A percentile compares a stretch with the other conserved stretches of the same genome.
Conservation (phyloP, 2,888 invertebrate species). For the Prenolepis imparis region DNA sequence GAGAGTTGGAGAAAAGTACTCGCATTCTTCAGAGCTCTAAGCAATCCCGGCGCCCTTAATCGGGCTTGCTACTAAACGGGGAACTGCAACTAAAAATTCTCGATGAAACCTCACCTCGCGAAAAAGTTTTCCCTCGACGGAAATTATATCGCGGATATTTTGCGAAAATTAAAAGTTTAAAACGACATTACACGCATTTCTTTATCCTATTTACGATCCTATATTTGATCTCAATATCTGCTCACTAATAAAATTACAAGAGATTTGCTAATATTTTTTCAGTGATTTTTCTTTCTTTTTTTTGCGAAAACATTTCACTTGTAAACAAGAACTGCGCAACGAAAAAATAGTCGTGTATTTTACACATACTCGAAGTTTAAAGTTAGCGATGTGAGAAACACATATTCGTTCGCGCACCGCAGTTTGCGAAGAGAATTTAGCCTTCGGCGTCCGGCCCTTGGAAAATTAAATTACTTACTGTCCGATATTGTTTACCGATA, state of each 20-base stretch:
- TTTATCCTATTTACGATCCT: background rate
- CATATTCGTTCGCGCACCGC: conserved; percentile 24
- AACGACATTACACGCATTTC: background rate
- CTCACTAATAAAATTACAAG: background rate
- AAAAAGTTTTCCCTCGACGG: background rate
- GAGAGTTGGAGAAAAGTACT: conserved; percentile 28
- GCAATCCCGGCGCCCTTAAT: conserved; percentile 28
- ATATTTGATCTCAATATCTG: background rate
- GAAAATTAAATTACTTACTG: conserved; percentile 52
- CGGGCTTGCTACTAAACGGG: conserved; percentile 7
- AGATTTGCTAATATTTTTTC: background rate
- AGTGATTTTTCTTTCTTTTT: background rate
- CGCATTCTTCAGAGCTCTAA: conserved; percentile 35
- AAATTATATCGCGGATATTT: conserved; percentile 37
- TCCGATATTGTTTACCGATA: conserved; percentile 57
- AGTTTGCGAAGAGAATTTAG: conserved; percentile 19
- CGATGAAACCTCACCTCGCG: background rate
- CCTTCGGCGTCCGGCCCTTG: conserved; percentile 31
- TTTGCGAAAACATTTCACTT: background rate
- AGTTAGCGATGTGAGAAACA: background rate
- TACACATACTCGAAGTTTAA: background rate
- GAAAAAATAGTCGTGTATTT: background rate
- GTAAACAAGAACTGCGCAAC: background rate
- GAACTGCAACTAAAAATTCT: conserved; percentile 13
- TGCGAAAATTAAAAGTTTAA: background rate